Conservation (phyloP, 92 coral and sea anemone species). For the Nematostella vectensis region DNA sequence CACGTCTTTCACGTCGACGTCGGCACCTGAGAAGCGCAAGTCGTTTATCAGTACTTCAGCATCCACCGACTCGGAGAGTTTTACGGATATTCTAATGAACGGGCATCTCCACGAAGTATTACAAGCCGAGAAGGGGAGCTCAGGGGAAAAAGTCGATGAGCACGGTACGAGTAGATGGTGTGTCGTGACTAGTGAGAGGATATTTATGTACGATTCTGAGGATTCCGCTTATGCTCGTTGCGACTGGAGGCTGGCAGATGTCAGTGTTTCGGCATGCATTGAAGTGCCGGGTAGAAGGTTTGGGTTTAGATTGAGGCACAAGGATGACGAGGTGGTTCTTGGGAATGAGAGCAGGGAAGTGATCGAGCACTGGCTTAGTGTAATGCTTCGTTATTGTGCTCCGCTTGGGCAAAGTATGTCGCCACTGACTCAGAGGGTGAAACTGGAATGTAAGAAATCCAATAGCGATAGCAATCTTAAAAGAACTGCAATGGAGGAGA, state of each 20-base stretch:
- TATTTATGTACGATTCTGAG: constrained; percentile 56
- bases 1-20: constrained; percentile 9
- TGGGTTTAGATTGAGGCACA: constrained; percentile 51
- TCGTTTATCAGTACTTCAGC: constrained; percentile 19
- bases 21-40: constrained; percentile 22
- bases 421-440: constrained; percentile 10
- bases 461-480: constrained; percentile 64
- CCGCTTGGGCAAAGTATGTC: constrained; percentile 18
- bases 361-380: constrained; percentile 66
- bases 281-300: constrained; percentile 35
- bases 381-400: constrained; percentile 57
- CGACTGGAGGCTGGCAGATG: constrained; percentile 44
- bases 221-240: constrained; percentile 47
- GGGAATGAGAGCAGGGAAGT: constrained; percentile 41
- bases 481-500: constrained; percentile 24
- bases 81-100: constrained; percentile 62
- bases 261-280: constrained; percentile 35
- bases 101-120: constrained; percentile 62
- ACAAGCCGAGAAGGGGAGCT: constrained; percentile 20
- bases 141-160: constrained; percentile 6
- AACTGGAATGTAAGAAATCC: constrained; percentile 29
- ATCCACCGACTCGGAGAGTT: constrained; percentile 33
- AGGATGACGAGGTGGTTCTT: constrained; percentile 20
- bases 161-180: constrained; percentile 80
- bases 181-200: constrained; percentile 67